A percentile compares a stretch with the other conserved stretches of the same genome.
Evolutionary conservation across 2,888 invertebrate species (phyloP).

Genomic region (Eustalomyia histrio): DNA sequence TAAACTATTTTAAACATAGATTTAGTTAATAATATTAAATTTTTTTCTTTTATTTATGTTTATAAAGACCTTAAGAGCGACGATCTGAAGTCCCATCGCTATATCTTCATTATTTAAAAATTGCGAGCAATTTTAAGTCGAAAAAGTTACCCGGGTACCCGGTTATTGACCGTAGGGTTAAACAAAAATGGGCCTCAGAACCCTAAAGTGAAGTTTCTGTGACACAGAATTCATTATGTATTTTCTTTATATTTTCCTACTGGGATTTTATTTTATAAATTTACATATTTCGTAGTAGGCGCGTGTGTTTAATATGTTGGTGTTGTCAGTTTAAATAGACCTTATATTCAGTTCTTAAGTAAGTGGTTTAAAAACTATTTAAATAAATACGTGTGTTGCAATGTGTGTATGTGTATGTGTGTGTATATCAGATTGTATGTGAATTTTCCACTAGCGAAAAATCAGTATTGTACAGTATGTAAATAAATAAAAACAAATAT

Average conservation of each 20-base stretch:
- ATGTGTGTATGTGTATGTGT: neutral
- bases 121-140: no score
- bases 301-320: slow-evolving; percentile 30
- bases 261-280: neutral
- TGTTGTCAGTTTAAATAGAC: slow-evolving; percentile 63
- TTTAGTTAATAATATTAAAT: no score
- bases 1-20: no score
- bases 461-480: slow-evolving; percentile 3
- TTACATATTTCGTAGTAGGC: slow-evolving; percentile 1
- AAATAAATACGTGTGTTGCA: neutral
- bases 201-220: no score
- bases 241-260: neutral
- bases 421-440: neutral
- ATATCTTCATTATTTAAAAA: no score
- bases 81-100: no score
- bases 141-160: no score
- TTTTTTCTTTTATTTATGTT: no score
- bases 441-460: slow-evolving; percentile 19
- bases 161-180: no score
- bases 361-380: neutral
- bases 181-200: no score
- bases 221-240: no score
- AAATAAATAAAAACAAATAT: slow-evolving; percentile 16
- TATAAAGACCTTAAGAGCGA: no score
- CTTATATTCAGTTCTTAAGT: slow-evolving; percentile 62